Percentiles rank a stretch among this genome's conserved stretches.
phyloP scores from a whole-genome alignment of 2,888 invertebrate species.

The Acanthosoma haemorrhoidale region DNA sequence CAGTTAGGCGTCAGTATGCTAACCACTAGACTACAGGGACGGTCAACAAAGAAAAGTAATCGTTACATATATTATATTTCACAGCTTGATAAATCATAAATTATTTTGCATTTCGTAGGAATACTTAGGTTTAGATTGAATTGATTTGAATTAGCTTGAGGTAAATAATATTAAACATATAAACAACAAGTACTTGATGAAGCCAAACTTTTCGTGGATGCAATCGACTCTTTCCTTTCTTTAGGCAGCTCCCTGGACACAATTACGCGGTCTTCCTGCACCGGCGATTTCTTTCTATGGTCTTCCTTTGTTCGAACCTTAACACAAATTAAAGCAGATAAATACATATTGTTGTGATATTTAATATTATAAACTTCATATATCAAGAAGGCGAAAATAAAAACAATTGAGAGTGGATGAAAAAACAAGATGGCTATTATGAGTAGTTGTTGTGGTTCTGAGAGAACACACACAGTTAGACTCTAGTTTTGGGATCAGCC shows the following conservation, averaged over 20 bases:
- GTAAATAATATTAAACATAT: not conserved
- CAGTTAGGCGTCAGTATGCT: too few species aligned
- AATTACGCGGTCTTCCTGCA: conserved; percentile 41
- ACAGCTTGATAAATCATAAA: too few species aligned
- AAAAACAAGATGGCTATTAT: too few species aligned
- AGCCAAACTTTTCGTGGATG: conserved; percentile 25
- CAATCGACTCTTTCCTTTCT: conserved; percentile 35
- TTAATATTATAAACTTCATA: not conserved
- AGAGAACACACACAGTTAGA: too few species aligned
- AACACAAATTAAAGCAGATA: not conserved
- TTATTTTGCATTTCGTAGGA: too few species aligned
- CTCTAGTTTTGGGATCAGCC: too few species aligned
- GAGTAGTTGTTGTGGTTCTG: too few species aligned
- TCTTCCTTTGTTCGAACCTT: conserved; percentile 45
- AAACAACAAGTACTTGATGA: conserved; percentile 11
- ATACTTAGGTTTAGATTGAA: too few species aligned
- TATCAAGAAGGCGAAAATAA: not conserved
- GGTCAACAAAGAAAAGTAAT: too few species aligned
- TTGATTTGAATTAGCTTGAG: too few species aligned
- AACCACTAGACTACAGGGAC: too few species aligned
- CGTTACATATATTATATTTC: too few species aligned
- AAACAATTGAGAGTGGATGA: not conserved
- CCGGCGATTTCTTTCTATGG: conserved; percentile 43
- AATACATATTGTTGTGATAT: not conserved
- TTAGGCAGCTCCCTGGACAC: conserved; percentile 28